Evolutionary conservation across 2,113 vertebrate species (phyloP).

Genomic region (Girardinichthys multiradiatus): DNA sequence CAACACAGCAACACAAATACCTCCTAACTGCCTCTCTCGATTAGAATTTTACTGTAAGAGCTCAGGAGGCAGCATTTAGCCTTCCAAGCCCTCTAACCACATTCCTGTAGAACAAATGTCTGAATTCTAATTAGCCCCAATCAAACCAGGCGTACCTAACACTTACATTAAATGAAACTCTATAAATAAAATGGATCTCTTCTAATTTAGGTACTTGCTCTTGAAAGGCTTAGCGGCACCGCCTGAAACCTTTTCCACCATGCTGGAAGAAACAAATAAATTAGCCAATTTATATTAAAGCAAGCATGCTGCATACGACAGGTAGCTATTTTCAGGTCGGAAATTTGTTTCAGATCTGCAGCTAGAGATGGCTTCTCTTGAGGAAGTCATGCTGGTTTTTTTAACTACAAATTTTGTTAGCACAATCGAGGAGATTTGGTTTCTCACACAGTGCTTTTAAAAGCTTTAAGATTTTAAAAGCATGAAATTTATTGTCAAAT

Average conservation of each 20-base stretch:
- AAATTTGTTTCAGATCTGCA: constrained; percentile 36
- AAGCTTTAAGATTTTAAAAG: constrained; percentile 15
- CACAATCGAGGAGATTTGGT: background rate
- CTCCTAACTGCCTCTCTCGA: constrained; percentile 31
- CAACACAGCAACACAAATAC: constrained; percentile 32
- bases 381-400: constrained; percentile 25
- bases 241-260: constrained; percentile 57
- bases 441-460: constrained; percentile 17
- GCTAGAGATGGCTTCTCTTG: constrained; percentile 19
- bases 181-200: constrained; percentile 66
- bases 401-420: background rate
- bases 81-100: background rate
- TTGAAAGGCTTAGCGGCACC: constrained; percentile 46
- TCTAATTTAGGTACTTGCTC: constrained; percentile 58
- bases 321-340: constrained; percentile 63
- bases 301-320: constrained; percentile 44
- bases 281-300: constrained; percentile 56
- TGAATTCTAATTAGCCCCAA: constrained; percentile 54
- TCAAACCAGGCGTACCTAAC: constrained; percentile 53
- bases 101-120: constrained; percentile 26
- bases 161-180: constrained; percentile 53
- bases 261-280: constrained; percentile 59
- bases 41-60: constrained; percentile 29
- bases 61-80: constrained; percentile 21
- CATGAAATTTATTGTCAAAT: no score